Base-by-base conservation (phyloP, 2,113 vertebrate genomes). In the Cryptomyrus ogoouensis region DNA sequence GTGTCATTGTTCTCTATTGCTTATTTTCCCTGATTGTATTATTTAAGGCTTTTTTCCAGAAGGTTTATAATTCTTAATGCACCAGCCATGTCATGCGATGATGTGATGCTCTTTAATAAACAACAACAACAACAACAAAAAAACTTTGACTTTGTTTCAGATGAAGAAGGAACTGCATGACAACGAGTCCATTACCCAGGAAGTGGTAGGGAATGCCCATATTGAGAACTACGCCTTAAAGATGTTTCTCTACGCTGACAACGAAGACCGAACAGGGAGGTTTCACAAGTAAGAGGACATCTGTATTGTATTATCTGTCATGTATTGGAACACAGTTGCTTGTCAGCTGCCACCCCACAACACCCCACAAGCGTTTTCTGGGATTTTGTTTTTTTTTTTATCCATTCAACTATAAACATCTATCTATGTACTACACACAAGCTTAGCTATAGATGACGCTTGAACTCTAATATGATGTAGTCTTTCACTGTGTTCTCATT, bases 191-290 rank as follows among this genome's bases (percentile, higher is more conserved):
- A 95, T 99, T 95, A 96, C 93, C 90, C 97, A 99, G 94, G 98
- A 99, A 96, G 96, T 99, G 86, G 98, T 99, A 56, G 98, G 98
- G 8, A 98, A 97, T 92, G 98, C 98, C 92, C 98, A 99, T 93
- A 96, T 99, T 27, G 98, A 99, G 92, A 99, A 98, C 95, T 99
- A 99, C 88, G 98, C 98, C 93, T 94, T 99, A 93, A 99, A 99
- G 95, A 97, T 99, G 97, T 99, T 99, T 96, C 95, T 99, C 2
- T 99, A 99, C 88, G 98, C 98, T 46, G 98, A 99, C 94, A 99
- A 97, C 88, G 98, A 99, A 95, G 98, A 99, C 93, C 95, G 98
- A 91, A 95, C 96, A 9, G 98, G 96, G 4, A 95, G 94, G 24
- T 99, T 99, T 95, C 97, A 99, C 96, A 99, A 99, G 98, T 99